These are phyloP conservation scores for Festucalex cinctus DNA, from an alignment of 2,113 vertebrate genomes.

Conservation along the genomic window DNA sequence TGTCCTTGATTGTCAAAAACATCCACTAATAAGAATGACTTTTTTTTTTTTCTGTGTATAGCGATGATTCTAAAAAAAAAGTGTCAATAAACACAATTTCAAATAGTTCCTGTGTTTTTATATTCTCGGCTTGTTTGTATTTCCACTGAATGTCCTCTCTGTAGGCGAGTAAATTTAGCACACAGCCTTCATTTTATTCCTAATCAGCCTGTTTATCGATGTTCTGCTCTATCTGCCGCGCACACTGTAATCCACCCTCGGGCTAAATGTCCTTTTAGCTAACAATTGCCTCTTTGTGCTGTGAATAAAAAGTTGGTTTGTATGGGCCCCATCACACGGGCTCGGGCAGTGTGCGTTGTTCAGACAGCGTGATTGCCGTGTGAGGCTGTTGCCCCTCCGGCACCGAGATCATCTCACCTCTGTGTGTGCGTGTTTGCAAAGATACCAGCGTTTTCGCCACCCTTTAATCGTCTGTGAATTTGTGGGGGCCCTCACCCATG, in stretches of 20 bases:
- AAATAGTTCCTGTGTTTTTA: conserved; percentile 4
- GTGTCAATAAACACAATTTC: conserved; percentile 34
- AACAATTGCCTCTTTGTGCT: conserved; percentile 63
- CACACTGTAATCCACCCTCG: conserved; percentile 19
- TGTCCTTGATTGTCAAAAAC: background rate
- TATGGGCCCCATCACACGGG: conserved; percentile 61
- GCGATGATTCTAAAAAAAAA: conserved; percentile 10
- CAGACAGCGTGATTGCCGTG: conserved; percentile 53
- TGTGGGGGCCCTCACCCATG: conserved; percentile 13
- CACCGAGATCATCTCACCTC: conserved; percentile 31
- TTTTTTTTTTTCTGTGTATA: conserved; percentile 45
- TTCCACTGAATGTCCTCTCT: background rate
- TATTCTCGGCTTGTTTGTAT: background rate
- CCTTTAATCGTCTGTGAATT: conserved; percentile 60
- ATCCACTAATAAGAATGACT: background rate
- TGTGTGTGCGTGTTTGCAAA: conserved; percentile 35
- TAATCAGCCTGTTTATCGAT: conserved; percentile 29
- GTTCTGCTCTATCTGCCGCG: conserved; percentile 5
- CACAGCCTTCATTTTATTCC: conserved; percentile 20
- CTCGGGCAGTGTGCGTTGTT: conserved; percentile 30
- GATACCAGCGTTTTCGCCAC: conserved; percentile 65
- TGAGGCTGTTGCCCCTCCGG: conserved; percentile 45
- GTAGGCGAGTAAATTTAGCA: conserved; percentile 6
- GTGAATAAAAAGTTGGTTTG: conserved; percentile 52
- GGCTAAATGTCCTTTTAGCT: conserved; percentile 46